Conservation (phyloP, 2,113 vertebrate species). For the Sialia sialis region DNA sequence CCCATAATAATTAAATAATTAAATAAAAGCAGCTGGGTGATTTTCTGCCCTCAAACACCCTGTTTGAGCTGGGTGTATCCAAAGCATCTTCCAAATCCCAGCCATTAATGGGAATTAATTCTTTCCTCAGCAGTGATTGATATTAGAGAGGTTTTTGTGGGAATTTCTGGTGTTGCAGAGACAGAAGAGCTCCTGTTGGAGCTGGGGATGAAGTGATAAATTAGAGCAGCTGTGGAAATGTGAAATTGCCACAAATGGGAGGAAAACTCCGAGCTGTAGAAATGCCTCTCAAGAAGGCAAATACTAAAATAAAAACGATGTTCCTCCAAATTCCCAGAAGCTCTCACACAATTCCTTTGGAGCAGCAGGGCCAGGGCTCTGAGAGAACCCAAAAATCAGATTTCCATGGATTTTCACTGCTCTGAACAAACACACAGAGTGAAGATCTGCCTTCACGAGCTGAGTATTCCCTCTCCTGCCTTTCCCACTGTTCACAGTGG, state of each 20-base stretch:
- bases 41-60: background rate
- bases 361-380: background rate
- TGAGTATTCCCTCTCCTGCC: background rate
- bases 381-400: background rate
- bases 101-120: background rate
- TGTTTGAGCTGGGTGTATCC: background rate
- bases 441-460: background rate
- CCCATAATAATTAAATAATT: no score
- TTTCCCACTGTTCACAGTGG: background rate
- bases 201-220: background rate
- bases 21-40: background rate
- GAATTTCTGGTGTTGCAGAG: background rate
- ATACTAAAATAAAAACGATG: accelerated
- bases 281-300: background rate
- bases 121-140: background rate
- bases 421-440: background rate
- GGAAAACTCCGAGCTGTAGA: background rate
- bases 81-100: background rate
- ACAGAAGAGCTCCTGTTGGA: background rate
- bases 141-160: background rate
- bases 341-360: background rate
- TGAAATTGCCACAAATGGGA: background rate
- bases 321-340: background rate
- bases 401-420: background rate
- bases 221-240: background rate